Evolutionary conservation across 2,113 vertebrate species (phyloP), one percentile per base, ranked within the genome.

Genomic region (Heliornis fulica): DNA sequence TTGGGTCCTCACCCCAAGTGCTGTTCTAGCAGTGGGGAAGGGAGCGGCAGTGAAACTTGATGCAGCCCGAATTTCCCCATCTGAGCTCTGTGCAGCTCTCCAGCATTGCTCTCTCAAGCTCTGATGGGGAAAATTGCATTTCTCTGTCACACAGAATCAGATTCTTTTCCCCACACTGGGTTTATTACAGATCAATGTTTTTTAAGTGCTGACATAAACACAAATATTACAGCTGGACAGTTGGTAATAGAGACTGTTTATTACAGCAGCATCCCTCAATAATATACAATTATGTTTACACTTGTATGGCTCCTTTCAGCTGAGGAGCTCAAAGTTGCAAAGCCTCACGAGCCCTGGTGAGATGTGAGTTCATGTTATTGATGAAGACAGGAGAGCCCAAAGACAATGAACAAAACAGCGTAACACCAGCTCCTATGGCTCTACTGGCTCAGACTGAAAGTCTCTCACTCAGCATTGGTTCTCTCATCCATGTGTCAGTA

Each of bases 121-220:
- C 36, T 57, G 56, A 78, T 71, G 65, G n/a, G 53, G 41, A 89
- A 90, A 96, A 93, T 70, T 84, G 48, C 64, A 57, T 93, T 94
- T 89, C 76, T 90, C 94, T 53, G 57, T 82, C 87, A n/a, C 81
- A 90, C 89, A 64, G 59, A 32, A 82, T 87, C 68, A 68, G 83
- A 92, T 90, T 57, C 51, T 89, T 92, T 81, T 34, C 71, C 83
- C 57, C 41, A 45, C 38, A 66, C 22, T 0, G 4, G 41, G 36
- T 59, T 97, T 95, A 92, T 86, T 93, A 80, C 83, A 75, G 94
- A 96, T 96, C 92, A 95, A 95, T 96, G 93, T 38, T 78, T 96
- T 96, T 93, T 87, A 96, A 93, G 92, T 90, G 93, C 90, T 93
- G 94, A 94, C 88, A 94, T 93, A 97, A 95, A 96, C 93, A 97